Percentiles rank a stretch among this genome's conserved stretches.
Conservation (phyloP, 2,797 vertebrate genomes). For the Sorex maritimensis region DNA sequence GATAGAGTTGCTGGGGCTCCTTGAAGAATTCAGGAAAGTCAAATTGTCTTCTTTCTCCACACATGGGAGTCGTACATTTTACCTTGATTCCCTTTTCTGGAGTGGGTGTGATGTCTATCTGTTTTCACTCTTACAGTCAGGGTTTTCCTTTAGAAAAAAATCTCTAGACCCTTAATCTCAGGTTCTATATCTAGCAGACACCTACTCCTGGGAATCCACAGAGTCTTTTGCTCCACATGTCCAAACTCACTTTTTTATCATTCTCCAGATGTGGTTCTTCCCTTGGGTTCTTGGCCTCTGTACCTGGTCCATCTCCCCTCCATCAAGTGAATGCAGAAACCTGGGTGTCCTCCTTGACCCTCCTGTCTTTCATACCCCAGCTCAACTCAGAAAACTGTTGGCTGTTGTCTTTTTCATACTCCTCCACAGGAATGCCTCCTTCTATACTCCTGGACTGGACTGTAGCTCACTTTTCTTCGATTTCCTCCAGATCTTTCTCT, state of each 20-base stretch:
- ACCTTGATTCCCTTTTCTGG: neutral
- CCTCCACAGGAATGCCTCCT: neutral
- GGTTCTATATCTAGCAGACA: neutral
- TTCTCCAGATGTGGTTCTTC: neutral
- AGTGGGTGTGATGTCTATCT: neutral
- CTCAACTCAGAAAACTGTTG: neutral
- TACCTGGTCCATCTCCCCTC: neutral
- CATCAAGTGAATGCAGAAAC: neutral
- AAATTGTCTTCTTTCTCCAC: neutral
- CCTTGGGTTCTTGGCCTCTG: neutral
- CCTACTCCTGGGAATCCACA: neutral
- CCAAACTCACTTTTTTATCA: neutral
- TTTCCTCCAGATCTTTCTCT: neutral
- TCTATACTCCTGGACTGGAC: neutral
- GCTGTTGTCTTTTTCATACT: neutral
- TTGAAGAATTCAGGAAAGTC: neutral
- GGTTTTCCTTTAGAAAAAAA: neutral
- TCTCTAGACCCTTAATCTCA: neutral
- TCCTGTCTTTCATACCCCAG: neutral
- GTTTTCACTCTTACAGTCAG: neutral
- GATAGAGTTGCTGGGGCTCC: neutral
- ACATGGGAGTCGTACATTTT: neutral
- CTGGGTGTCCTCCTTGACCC: neutral
- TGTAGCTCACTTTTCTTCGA: rapidly evolving
- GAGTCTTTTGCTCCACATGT: neutral